phyloP scores from a whole-genome alignment of 2,888 invertebrate species.

The Epinotia bilunana region DNA sequence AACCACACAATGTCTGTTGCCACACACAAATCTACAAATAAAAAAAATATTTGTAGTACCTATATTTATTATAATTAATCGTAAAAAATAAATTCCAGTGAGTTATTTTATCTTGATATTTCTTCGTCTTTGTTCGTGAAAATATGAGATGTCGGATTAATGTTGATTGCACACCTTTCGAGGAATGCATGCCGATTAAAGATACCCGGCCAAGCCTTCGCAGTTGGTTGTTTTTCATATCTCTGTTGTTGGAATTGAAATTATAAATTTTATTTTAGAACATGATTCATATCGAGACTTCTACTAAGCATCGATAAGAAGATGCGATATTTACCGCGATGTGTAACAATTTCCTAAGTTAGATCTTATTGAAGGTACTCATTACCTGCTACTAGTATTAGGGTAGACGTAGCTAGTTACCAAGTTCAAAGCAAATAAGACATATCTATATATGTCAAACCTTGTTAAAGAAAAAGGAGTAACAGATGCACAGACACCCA shows the following conservation, averaged over 20 bases:
- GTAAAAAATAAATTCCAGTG: background rate
- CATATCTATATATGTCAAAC: background rate
- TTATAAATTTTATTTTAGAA: background rate
- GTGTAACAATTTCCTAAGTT: no score
- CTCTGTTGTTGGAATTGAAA: background rate
- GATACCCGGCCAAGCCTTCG: background rate
- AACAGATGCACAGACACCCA: background rate
- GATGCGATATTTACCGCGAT: no score
- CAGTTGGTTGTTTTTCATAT: background rate
- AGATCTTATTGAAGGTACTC: no score
- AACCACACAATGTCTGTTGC: no score
- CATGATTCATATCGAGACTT: no score
- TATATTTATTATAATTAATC: background rate
- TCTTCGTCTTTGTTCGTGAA: conserved; percentile 1
- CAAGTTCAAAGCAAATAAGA: no score
- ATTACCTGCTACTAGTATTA: no score
- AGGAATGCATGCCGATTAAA: conserved; percentile 22
- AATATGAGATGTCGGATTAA: background rate
- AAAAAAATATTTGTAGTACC: no score
- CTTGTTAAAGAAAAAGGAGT: background rate
- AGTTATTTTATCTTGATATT: background rate
- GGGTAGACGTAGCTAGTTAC: no score
- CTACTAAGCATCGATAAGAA: no score
- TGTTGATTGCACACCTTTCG: conserved; percentile 11
- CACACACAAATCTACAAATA: no score